These are phyloP conservation scores for Gobiocypris rarus DNA, from an alignment of 2,113 vertebrate species.

Conservation along the genomic window DNA sequence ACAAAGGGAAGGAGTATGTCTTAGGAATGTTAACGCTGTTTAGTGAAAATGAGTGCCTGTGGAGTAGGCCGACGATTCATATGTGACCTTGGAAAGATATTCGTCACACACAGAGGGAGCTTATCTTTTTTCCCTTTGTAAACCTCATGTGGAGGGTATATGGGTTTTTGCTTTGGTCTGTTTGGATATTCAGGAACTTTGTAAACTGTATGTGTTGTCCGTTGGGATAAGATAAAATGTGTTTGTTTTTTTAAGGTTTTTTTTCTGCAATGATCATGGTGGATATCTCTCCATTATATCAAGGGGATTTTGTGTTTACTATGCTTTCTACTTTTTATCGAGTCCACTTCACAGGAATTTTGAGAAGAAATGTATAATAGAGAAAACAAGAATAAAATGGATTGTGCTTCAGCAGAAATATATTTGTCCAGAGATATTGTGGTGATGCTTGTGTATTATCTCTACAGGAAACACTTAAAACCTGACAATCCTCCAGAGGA, in stretches of 20 bases:
- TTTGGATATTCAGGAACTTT: slow-evolving; percentile 29
- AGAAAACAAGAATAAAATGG: neutral
- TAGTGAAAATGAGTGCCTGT: slow-evolving; percentile 44
- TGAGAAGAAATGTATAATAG: neutral
- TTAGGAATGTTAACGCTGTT: slow-evolving; percentile 47
- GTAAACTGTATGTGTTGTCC: slow-evolving; percentile 1
- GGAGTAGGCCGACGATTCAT: slow-evolving; percentile 33
- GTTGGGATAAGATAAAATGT: neutral
- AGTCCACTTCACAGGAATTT: neutral
- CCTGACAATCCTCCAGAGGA: neutral
- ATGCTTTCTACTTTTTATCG: neutral
- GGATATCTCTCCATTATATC: neutral
- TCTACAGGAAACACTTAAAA: neutral
- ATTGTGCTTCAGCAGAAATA: neutral
- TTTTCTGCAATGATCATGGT: neutral
- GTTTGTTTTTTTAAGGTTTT: neutral
- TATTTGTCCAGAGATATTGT: neutral
- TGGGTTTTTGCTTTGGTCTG: slow-evolving; percentile 22
- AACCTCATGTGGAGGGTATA: slow-evolving; percentile 30
- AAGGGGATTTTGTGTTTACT: slow-evolving; percentile 7
- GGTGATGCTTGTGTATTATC: neutral
- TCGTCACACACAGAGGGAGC: slow-evolving; percentile 21
- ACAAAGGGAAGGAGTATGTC: slow-evolving; percentile 51
- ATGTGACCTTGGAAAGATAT: slow-evolving; percentile 58
- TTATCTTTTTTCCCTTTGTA: slow-evolving; percentile 39